Evolutionary conservation across 2,888 invertebrate species (phyloP).

Genomic region (Lagria hirta): DNA sequence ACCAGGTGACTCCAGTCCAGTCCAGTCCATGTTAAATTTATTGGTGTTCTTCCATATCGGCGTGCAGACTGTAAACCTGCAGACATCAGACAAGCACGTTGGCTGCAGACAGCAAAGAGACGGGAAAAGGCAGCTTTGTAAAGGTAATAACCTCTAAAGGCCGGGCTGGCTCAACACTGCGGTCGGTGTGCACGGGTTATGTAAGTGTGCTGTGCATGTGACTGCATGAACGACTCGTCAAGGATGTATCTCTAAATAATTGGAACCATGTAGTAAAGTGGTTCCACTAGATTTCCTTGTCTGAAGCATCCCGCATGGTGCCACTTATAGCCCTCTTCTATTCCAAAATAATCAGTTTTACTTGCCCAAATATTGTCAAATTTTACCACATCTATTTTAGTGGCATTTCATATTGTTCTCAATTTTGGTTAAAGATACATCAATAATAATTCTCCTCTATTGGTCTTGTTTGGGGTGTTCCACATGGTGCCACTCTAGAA

Average conservation of each 20-base stretch:
- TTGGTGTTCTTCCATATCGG: too few species aligned
- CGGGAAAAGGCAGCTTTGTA: constrained; percentile 27
- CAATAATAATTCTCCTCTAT: too few species aligned
- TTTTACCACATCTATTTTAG: not conserved
- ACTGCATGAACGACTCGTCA: constrained; percentile 23
- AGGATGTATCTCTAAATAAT: not conserved
- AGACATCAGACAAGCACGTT: constrained; percentile 23
- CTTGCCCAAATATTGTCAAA: not conserved
- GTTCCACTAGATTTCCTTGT: not conserved
- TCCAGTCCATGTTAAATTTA: too few species aligned
- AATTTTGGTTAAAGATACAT: not conserved
- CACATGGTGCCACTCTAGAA: too few species aligned
- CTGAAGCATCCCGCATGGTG: not conserved
- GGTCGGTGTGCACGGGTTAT: constrained; percentile 23
- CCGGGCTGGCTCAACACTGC: constrained; percentile 23
- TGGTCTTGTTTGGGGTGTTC: too few species aligned
- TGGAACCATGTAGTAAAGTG: not conserved
- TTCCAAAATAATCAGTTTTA: not conserved
- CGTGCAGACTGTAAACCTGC: too few species aligned
- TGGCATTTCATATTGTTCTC: not conserved
- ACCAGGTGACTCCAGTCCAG: too few species aligned
- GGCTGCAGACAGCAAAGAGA: constrained; percentile 29
- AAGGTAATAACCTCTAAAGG: constrained; percentile 31
- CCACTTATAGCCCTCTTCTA: not conserved
- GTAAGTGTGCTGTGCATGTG: constrained; percentile 27